Percentiles rank a stretch among this genome's conserved stretches.
These are phyloP conservation scores for Anthophora plumipes DNA, from an alignment of 2,888 invertebrate genomes.

Conservation along the genomic window DNA sequence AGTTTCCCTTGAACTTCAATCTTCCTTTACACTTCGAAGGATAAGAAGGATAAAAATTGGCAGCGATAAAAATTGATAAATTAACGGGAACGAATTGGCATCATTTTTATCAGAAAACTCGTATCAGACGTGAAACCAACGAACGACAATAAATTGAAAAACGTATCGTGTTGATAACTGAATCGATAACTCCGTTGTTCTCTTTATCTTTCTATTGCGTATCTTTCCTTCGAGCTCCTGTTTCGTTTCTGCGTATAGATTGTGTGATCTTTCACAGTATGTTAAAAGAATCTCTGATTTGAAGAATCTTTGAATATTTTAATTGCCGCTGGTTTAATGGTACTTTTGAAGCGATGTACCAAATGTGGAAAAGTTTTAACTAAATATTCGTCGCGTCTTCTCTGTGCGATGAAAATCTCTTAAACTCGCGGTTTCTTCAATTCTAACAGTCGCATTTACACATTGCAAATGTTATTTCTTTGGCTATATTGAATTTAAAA, in stretches of 20 bases:
- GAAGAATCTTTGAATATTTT: no score
- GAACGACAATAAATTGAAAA: conserved; percentile 36
- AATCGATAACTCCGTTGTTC: conserved; percentile 26
- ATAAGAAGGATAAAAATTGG: background rate
- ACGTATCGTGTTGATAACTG: conserved; percentile 17
- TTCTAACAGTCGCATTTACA: conserved; percentile 38
- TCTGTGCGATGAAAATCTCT: no score
- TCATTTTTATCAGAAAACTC: conserved; percentile 32
- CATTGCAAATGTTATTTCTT: conserved; percentile 33
- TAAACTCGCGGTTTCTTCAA: conserved; percentile 60
- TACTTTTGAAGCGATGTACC: no score
- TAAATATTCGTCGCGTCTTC: no score
- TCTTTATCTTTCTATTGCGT: conserved; percentile 26
- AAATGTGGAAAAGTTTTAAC: no score
- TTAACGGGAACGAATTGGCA: background rate
- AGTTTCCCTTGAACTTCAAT: background rate
- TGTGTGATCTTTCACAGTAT: no score
- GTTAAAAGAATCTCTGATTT: background rate
- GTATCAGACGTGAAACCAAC: background rate
- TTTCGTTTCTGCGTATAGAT: no score
- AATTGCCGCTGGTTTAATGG: no score
- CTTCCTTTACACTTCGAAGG: no score
- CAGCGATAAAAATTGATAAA: conserved; percentile 44
- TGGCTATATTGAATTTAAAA: conserved; percentile 5
- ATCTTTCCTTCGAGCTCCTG: background rate